A percentile compares a stretch with the other conserved stretches of the same genome.
These are phyloP conservation scores for Matsumurasca onukii DNA, from an alignment of 1,140 invertebrate genomes.

Conservation along the genomic window DNA sequence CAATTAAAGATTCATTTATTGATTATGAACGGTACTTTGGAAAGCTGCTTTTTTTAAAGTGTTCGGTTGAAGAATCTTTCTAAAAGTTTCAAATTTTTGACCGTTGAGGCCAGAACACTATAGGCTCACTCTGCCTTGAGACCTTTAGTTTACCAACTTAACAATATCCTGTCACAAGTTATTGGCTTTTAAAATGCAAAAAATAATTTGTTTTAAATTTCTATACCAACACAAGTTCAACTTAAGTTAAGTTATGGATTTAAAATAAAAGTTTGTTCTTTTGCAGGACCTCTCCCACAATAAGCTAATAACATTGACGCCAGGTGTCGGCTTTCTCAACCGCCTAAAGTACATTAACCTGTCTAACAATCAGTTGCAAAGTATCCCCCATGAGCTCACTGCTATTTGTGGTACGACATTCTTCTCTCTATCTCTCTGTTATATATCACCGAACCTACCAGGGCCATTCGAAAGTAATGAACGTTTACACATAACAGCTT, in stretches of 20 bases:
- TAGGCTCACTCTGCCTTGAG: neutral
- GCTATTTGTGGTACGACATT: conserved; percentile 5
- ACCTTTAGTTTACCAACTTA: neutral
- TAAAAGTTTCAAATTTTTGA: neutral
- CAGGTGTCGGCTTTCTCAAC: conserved; percentile 3
- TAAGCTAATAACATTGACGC: conserved; percentile 2
- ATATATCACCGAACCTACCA: neutral
- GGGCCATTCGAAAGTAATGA: neutral
- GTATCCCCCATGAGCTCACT: neutral
- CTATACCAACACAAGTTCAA: neutral
- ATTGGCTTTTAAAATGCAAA: neutral
- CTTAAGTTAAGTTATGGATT: too few species aligned
- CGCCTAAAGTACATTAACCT: conserved; percentile 7
- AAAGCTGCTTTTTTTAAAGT: too few species aligned
- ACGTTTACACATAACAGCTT: neutral
- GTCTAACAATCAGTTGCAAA: conserved; percentile 7
- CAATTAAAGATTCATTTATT: too few species aligned
- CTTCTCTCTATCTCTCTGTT: neutral
- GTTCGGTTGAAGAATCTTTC: too few species aligned
- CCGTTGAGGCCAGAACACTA: neutral
- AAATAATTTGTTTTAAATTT: neutral
- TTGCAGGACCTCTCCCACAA: conserved; percentile 12
- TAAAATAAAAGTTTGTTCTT: too few species aligned
- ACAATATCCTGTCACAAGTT: neutral
- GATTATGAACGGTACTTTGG: too few species aligned